These are phyloP conservation scores for Megathymus violae DNA, from an alignment of 1,140 invertebrate genomes.

Conservation along the genomic window DNA sequence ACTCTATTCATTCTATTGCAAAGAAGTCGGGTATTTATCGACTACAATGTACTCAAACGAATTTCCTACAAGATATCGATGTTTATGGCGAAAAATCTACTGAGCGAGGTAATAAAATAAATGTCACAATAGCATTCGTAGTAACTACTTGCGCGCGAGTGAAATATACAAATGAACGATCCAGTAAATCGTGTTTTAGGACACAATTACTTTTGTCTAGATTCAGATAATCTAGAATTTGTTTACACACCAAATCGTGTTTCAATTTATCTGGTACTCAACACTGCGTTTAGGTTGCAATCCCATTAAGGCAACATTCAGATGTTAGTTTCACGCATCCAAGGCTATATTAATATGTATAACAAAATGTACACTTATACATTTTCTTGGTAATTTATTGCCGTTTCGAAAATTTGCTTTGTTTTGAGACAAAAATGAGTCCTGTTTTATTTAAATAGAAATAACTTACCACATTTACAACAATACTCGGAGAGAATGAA, in stretches of 20 bases:
- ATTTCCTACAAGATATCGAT: neutral
- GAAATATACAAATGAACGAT: slow-evolving; percentile 23
- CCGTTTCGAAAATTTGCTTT: too few species aligned
- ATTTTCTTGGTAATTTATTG: too few species aligned
- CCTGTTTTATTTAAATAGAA: too few species aligned
- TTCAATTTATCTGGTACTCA: slow-evolving; percentile 9
- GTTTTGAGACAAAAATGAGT: too few species aligned
- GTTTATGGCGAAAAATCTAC: slow-evolving; percentile 21
- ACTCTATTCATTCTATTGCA: neutral
- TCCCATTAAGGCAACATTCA: slow-evolving; percentile 2
- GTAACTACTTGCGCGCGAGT: slow-evolving; percentile 4
- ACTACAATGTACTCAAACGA: neutral
- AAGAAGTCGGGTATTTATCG: neutral
- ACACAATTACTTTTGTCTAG: slow-evolving; percentile 44
- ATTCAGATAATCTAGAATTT: slow-evolving; percentile 44
- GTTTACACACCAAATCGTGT: slow-evolving; percentile 40
- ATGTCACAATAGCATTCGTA: slow-evolving; percentile 12
- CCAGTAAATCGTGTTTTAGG: slow-evolving; percentile 40
- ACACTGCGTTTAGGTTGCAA: neutral
- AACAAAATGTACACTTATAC: too few species aligned
- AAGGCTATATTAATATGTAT: neutral
- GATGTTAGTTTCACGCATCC: neutral
- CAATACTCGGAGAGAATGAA: too few species aligned
- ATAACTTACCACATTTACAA: too few species aligned
- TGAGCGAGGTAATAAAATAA: slow-evolving; percentile 18